phyloP scores from a whole-genome alignment of 2,888 invertebrate genomes.

The Lottia scabra region DNA sequence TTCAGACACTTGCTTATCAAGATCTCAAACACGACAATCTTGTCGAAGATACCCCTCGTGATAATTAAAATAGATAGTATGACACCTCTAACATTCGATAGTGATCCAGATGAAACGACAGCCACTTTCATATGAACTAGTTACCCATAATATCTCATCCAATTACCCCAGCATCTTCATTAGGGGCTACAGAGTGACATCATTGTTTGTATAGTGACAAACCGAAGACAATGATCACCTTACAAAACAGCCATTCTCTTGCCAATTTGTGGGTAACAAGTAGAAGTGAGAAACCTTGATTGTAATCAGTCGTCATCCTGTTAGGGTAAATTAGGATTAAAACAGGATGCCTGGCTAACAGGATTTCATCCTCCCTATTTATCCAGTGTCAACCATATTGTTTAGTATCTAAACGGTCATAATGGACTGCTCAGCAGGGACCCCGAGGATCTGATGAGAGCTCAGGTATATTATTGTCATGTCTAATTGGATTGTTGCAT shows the following conservation, averaged over 20 bases:
- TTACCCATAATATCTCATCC: neutral
- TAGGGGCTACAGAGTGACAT: neutral
- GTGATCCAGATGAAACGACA: constrained; percentile 1
- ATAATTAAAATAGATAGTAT: neutral
- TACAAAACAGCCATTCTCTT: neutral
- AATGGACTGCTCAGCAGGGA: neutral
- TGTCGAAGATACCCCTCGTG: too few relatives aligned
- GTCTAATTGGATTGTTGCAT: neutral
- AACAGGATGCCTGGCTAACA: neutral
- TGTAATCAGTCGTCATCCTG: neutral
- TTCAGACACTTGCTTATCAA: too few relatives aligned
- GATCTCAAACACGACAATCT: too few relatives aligned
- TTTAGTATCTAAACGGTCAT: neutral
- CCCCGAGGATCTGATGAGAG: neutral
- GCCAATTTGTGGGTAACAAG: neutral
- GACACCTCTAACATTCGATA: neutral
- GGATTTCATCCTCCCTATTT: neutral
- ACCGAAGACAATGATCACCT: neutral
- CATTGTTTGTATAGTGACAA: constrained; percentile 6
- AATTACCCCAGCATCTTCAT: constrained; percentile 1
- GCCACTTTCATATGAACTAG: neutral
- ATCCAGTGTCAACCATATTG: neutral
- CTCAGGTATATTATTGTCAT: neutral
- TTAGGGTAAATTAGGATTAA: constrained; percentile 7
- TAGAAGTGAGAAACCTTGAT: neutral